Evolutionary conservation across 2,888 invertebrate genomes (phyloP).

Genomic region (Anodontia alba): DNA sequence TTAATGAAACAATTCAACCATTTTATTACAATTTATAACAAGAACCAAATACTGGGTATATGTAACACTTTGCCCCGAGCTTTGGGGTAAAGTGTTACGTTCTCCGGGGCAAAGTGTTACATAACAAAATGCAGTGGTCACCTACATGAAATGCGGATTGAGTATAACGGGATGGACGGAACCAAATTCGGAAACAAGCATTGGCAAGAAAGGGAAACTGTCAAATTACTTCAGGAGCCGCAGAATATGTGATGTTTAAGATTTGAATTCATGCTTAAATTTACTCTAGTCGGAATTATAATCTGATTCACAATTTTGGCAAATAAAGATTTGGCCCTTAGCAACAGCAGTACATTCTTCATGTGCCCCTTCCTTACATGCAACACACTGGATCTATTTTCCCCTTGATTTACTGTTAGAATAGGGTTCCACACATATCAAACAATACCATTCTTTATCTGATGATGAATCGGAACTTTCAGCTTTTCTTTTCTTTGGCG

Average conservation of each 20-base stretch:
- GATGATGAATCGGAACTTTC: background rate
- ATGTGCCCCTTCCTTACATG: too few species aligned
- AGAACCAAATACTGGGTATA: background rate
- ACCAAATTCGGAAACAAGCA: background rate
- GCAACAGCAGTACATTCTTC: background rate
- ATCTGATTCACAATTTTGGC: background rate
- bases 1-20: background rate
- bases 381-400: too few species aligned
- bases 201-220: background rate
- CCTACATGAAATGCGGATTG: background rate
- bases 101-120: conserved; percentile 27
- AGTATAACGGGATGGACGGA: background rate
- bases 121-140: conserved; percentile 9
- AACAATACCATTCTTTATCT: too few species aligned
- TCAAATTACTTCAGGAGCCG: background rate
- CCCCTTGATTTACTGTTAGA: conserved; percentile 17
- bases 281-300: background rate
- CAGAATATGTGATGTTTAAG: background rate
- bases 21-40: conserved; percentile 34
- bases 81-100: conserved; percentile 27
- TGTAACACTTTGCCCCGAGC: conserved; percentile 29
- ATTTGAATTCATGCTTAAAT: background rate
- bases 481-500: background rate
- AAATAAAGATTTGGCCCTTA: background rate
- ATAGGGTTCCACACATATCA: too few species aligned